Conservation (phyloP, 2,797 vertebrate genomes). For the Ctenopoma multispine region DNA sequence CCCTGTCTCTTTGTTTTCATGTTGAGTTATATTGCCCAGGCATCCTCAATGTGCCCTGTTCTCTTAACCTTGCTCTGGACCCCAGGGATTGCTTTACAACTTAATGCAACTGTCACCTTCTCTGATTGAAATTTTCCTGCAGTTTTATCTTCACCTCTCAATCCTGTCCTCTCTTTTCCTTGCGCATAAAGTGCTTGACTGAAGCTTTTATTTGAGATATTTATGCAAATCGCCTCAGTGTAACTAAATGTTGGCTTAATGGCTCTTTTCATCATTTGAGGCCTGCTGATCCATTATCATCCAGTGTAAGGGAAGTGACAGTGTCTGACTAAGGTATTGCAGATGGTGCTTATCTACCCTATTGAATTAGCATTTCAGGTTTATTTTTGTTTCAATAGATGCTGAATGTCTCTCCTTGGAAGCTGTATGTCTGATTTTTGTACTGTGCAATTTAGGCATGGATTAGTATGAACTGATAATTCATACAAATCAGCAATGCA, state of each 20-base stretch:
- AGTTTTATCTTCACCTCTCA: constrained; percentile 36
- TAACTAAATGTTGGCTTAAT: constrained; percentile 60
- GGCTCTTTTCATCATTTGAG: constrained; percentile 55
- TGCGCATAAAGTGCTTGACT: constrained; percentile 32
- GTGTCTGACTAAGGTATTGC: constrained; percentile 41
- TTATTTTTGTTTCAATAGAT: constrained; percentile 49
- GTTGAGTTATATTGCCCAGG: constrained; percentile 65
- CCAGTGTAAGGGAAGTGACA: constrained; percentile 40
- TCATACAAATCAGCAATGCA: constrained; percentile 29
- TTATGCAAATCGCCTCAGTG: constrained; percentile 57
- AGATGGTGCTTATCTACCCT: constrained; percentile 41
- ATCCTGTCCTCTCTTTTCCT: constrained; percentile 19
- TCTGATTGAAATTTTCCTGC: constrained; percentile 44
- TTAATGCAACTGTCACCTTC: constrained; percentile 39
- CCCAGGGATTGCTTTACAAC: constrained; percentile 61
- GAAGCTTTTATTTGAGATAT: constrained; percentile 60
- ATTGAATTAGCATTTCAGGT: constrained; percentile 40
- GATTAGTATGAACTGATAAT: constrained; percentile 22
- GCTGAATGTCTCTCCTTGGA: constrained; percentile 5
- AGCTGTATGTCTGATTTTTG: constrained; percentile 23
- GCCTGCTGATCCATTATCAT: constrained; percentile 54
- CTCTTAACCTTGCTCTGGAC: constrained; percentile 70
- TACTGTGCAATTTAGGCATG: constrained; percentile 5
- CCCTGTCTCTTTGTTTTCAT: constrained; percentile 53
- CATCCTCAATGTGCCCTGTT: constrained; percentile 54